Conservation (phyloP, 2,797 vertebrate genomes). For the Chelidonichthys spinosus region DNA sequence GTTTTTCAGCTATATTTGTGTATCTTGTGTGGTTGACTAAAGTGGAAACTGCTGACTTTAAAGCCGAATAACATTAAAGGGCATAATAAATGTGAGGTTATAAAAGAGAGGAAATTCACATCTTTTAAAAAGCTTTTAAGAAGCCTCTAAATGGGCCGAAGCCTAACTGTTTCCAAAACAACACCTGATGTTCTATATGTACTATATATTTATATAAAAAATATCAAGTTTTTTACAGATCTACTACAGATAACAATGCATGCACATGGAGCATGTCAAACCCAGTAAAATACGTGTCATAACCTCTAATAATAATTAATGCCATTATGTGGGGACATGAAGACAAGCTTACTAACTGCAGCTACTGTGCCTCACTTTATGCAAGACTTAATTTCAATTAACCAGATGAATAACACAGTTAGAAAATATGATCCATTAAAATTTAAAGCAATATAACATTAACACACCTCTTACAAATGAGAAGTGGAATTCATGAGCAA, state of each 20-base stretch:
- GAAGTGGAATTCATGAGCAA: neutral
- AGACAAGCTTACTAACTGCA: neutral
- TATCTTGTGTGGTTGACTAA: neutral
- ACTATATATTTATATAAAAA: neutral
- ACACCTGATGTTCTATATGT: neutral
- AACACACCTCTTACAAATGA: neutral
- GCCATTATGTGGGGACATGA: neutral
- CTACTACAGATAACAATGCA: neutral
- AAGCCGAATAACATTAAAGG: constrained; percentile 11
- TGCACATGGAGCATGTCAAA: neutral
- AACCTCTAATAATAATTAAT: constrained; percentile 1
- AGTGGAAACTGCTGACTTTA: neutral
- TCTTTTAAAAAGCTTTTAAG: neutral
- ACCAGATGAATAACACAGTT: neutral
- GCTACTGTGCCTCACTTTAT: neutral
- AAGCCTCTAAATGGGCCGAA: neutral
- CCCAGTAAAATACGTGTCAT: neutral
- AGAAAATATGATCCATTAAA: neutral
- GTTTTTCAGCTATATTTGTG: constrained; percentile 27
- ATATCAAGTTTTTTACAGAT: neutral
- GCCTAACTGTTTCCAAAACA: neutral
- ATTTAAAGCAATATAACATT: neutral
- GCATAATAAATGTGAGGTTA: constrained; percentile 15
- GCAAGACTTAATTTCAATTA: neutral
- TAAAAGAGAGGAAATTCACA: constrained; percentile 11